Evolutionary conservation across 2,113 vertebrate genomes (phyloP), one percentile per base, ranked within the genome.

Genomic region (Python bivittatus): DNA sequence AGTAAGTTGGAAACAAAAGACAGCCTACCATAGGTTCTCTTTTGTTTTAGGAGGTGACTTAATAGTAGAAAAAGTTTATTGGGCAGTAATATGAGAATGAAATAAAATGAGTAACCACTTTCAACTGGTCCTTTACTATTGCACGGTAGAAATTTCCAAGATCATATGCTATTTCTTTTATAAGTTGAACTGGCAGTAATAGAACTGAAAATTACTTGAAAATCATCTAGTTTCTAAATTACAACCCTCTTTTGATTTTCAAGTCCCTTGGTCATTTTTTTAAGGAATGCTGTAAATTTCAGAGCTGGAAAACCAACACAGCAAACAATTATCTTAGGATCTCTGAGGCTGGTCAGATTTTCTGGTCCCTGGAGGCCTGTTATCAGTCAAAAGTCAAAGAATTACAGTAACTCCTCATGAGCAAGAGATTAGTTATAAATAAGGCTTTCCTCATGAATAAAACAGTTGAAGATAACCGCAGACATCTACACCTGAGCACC

Each of bases 1-100:
- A 33, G 53, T 85, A n/a, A 88, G 61, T 64, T 61, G 91, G 86
- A 79, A 54, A 85, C 13, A 84, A 84, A n/a, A n/a, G 93, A 95
- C 84, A 92, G 94, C 85, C 1, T 79, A 85, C 92, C 93, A 90
- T 72, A 0, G 90, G 29, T 89, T 85, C 44, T 89, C 57, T 89
- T 86, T 54, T 38, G 79, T 60, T 61, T 89, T 29, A 85, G 53
- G 68, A 84, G 68, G 57, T 61, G 72, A 89, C 83, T 84, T 48
- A 89, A 33, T 61, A 89, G 57, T n/a, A 84, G 72, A 68, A n/a
- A 89, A 72, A 27, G 13, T 29, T 89, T 88, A 84, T 52, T 84
- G 48, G 20, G 29, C 25, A n/a, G 4, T 33, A 89, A 58, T 4
- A 13, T 29, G 23, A 61, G 44, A 53, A 22, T 33, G 13, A 60